Percentiles rank a stretch among this genome's conserved stretches.
phyloP scores from a whole-genome alignment of 2,113 vertebrate genomes.

The Pollachius pollachius region DNA sequence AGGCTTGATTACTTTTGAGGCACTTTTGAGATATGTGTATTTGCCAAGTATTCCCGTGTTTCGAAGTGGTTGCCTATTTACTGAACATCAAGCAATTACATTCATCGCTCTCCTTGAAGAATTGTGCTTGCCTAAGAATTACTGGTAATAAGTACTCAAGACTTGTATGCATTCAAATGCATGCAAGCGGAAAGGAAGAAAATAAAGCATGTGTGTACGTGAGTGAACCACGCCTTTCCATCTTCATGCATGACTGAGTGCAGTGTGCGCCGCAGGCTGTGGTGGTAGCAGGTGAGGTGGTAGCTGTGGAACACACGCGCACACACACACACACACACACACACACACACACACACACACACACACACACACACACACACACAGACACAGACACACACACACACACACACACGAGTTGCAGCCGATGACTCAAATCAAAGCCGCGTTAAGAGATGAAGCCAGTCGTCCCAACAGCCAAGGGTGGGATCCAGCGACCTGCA shows the following conservation, averaged over 20 bases:
- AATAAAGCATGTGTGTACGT: slow-evolving; percentile 39
- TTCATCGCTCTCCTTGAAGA: no score
- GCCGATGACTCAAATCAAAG: slow-evolving; percentile 65
- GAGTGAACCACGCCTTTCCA: slow-evolving; percentile 27
- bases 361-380: slow-evolving; percentile 35
- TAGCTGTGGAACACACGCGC: slow-evolving; percentile 23
- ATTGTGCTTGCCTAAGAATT: not conserved
- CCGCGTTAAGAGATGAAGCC: slow-evolving; percentile 62
- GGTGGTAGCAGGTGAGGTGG: slow-evolving; percentile 69
- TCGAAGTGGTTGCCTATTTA: no score
- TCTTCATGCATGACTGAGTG: slow-evolving; percentile 58
- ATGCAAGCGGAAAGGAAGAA: slow-evolving; percentile 43
- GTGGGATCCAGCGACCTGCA: slow-evolving; percentile 66
- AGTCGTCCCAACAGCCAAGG: slow-evolving; percentile 58
- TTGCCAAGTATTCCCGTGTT: no score
- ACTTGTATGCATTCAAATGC: slow-evolving; percentile 38
- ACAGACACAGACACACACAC: slow-evolving; percentile 42
- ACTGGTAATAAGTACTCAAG: slow-evolving; percentile 14
- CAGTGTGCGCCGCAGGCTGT: slow-evolving; percentile 47
- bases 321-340: slow-evolving; percentile 34
- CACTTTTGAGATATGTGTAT: no score
- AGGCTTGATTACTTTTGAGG: no score
- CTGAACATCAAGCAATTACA: no score
- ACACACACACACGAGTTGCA: slow-evolving; percentile 50
- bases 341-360: not conserved